Evolutionary conservation across 2,113 vertebrate genomes (phyloP).

Genomic region (Indicator indicator): DNA sequence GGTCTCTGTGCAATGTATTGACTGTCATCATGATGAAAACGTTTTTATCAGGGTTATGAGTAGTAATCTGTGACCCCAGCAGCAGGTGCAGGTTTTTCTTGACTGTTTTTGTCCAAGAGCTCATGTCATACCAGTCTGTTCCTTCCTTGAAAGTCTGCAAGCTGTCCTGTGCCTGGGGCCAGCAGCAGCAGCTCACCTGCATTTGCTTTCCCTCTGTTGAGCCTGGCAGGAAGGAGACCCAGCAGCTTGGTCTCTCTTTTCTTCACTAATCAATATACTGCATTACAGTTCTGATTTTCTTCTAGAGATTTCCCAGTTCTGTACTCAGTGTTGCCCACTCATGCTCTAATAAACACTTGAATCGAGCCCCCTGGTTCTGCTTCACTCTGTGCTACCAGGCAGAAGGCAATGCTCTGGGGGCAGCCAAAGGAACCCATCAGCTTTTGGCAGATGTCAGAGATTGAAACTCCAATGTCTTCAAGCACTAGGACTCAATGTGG

Average conservation of each 20-base stretch:
- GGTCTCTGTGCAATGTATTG: background rate
- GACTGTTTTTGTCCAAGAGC: background rate
- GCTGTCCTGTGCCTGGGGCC: accelerated
- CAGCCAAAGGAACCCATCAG: background rate
- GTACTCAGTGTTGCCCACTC: accelerated
- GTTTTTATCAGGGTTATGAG: background rate
- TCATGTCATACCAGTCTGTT: background rate
- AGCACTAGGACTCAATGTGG: background rate
- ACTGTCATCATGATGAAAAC: background rate
- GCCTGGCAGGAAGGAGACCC: background rate
- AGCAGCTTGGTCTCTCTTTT: background rate
- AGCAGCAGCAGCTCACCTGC: background rate
- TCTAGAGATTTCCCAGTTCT: background rate
- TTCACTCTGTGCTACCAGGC: background rate
- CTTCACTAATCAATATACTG: background rate
- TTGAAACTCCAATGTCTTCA: background rate
- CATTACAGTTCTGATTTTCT: background rate
- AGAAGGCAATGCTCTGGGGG: background rate
- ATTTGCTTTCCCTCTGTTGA: background rate
- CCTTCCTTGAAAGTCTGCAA: background rate
- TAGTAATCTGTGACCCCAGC: background rate
- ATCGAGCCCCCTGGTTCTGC: background rate
- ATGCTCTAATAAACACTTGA: background rate
- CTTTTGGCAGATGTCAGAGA: background rate
- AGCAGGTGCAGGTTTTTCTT: background rate